Evolutionary conservation across 1,140 invertebrate species (phyloP).

Genomic region (Caenorhabditis tropicalis): DNA sequence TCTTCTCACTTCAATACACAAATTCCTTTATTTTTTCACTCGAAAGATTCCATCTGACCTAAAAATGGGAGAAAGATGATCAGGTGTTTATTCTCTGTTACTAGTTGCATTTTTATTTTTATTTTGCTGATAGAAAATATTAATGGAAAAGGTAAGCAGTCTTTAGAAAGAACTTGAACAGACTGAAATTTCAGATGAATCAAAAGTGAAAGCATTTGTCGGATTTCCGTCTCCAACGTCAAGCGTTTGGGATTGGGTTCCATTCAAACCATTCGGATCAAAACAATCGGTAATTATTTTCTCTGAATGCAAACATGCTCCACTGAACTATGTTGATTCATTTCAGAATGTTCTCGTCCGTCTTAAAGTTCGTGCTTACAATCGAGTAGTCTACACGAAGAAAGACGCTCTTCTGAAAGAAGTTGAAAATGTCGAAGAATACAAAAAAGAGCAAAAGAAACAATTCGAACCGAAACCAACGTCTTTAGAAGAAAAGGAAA

Average conservation of each 20-base stretch:
- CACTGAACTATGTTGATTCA: not conserved
- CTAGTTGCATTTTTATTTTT: not conserved
- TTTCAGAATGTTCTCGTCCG: not conserved
- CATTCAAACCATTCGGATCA: not conserved
- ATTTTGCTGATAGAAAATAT: not conserved
- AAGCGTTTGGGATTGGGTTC: not conserved
- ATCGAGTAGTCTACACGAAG: constrained; percentile 25
- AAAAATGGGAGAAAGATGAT: not conserved
- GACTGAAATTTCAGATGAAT: not conserved
- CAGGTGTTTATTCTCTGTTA: not conserved
- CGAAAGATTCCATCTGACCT: not conserved
- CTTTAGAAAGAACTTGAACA: no score
- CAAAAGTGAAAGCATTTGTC: not conserved
- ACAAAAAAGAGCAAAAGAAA: not conserved
- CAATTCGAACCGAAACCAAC: not conserved
- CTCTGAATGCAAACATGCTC: not conserved
- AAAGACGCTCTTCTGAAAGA: not conserved
- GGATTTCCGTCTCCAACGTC: not conserved
- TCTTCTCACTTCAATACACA: not conserved
- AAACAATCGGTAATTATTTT: not conserved
- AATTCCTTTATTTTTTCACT: not conserved
- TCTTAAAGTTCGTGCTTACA: not conserved
- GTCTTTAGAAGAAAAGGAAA: not conserved
- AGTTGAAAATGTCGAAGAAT: constrained; percentile 3
- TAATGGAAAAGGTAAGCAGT: not conserved